Evolutionary conservation across 1,140 invertebrate species (phyloP), one percentile per base, ranked within the genome.

Genomic region (Andrena cerasifolii): DNA sequence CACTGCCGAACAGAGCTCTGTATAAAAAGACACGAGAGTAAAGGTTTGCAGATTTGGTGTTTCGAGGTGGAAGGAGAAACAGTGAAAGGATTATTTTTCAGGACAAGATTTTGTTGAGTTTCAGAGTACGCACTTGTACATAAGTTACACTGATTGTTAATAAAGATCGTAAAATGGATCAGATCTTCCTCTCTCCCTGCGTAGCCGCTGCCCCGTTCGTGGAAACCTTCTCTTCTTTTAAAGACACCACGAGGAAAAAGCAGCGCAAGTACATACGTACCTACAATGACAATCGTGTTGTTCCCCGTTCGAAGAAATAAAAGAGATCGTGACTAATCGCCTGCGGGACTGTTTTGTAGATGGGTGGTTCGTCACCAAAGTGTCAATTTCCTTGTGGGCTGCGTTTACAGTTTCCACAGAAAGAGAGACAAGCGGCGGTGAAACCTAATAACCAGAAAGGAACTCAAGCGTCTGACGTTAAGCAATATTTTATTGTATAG

Each of bases 91-190:
- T 67, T 36, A 45, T 56, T 24, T 51, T 47, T n/a, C 68, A 66
- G 40, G 62, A 67, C 74, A 85, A 80, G 65, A 77, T 74, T 74
- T 88, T 83, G 80, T 88, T 91, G 87, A 86, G 54, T 90, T 86
- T 76, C 89, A 56, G 40, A 14, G 59, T 82, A 83, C 72, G 74
- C 75, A 89, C 78, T 77, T 90, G 88, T 91, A 90, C 78, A 88
- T 89, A 91, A 80, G 79, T 86, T 86, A 78, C 88, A 83, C 62
- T 81, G 87, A 80, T 78, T 87, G 81, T 82, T 90, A 82, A 86
- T 88, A 87, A 87, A 89, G 61, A 74, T 82, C 79, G 51, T 80
- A 72, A 43, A 66, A 47, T 12, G 53, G 31, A 79, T 10, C 5
- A 6, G 5, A 33, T 21, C 12, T 54, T n/a, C 21, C 26, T 43